Conservation (phyloP, 2,888 invertebrate species). For the Sarcophaga caerulescens region DNA sequence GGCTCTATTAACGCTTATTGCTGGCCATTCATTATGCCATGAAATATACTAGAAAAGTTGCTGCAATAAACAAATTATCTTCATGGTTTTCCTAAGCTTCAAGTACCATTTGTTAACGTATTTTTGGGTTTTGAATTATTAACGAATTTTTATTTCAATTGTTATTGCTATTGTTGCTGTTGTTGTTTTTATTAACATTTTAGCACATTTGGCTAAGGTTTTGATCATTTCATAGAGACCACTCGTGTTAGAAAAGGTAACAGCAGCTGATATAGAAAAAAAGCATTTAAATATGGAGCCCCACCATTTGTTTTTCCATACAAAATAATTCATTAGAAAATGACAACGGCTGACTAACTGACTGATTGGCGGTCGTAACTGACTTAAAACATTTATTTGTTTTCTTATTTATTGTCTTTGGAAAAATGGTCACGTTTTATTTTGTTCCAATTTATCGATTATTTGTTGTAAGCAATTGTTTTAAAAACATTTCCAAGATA, state of each 20-base stretch:
- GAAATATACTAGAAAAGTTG: background rate
- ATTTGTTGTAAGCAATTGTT: slow-evolving; percentile 11
- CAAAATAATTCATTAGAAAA: slow-evolving; percentile 55
- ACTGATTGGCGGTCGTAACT: no score
- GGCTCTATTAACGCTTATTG: slow-evolving; percentile 8
- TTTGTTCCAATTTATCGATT: slow-evolving; percentile 14
- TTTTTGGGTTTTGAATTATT: slow-evolving; percentile 37
- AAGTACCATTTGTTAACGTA: slow-evolving; percentile 23
- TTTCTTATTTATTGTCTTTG: slow-evolving; percentile 46
- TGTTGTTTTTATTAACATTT: slow-evolving; percentile 13
- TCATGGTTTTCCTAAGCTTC: background rate
- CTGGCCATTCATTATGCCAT: background rate
- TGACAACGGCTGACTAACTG: background rate
- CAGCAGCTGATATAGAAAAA: slow-evolving; percentile 1
- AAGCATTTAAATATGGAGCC: background rate
- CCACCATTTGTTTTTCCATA: slow-evolving; percentile 14
- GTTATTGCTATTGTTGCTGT: no score
- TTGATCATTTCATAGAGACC: background rate
- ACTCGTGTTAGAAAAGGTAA: background rate
- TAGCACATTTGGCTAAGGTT: slow-evolving; percentile 17
- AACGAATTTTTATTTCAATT: slow-evolving; percentile 2
- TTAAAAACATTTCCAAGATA: no score
- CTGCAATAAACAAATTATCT: background rate
- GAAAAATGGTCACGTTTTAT: slow-evolving; percentile 60
- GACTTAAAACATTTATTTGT: slow-evolving; percentile 40